Conservation (phyloP, 1,140 invertebrate species). For the Microplitis mediator region DNA sequence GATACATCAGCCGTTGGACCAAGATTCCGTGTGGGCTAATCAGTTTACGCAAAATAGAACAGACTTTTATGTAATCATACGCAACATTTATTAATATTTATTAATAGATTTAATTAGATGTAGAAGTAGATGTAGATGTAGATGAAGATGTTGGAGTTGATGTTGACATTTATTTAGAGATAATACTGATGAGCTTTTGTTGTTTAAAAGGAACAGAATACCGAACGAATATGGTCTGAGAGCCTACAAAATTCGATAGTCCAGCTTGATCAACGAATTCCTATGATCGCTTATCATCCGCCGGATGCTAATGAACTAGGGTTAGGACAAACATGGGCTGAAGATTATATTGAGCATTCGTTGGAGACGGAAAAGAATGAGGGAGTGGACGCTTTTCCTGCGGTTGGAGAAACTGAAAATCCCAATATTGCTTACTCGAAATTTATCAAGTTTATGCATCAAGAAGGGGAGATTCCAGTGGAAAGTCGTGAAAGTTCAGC, state of each 20-base stretch:
- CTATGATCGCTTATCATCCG: neutral
- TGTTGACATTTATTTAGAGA: neutral
- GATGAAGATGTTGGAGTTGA: too few relatives aligned
- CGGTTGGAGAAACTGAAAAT: constrained; percentile 67
- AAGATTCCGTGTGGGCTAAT: constrained; percentile 64
- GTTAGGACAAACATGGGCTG: constrained; percentile 65
- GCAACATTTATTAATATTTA: constrained; percentile 8
- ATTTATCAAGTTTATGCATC: constrained; percentile 87
- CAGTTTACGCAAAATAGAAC: constrained; percentile 65
- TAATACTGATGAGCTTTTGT: neutral
- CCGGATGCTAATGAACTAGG: constrained; percentile 57
- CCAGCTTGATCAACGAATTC: neutral
- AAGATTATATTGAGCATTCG: constrained; percentile 67
- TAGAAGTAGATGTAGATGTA: neutral
- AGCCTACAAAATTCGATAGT: neutral
- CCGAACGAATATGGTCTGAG: constrained; percentile 53
- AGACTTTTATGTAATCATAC: constrained; percentile 63
- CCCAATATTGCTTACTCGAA: constrained; percentile 76
- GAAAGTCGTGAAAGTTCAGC: constrained; percentile 52
- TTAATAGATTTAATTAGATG: neutral
- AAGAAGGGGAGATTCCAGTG: constrained; percentile 70
- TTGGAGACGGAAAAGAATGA: constrained; percentile 46
- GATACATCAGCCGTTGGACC: constrained; percentile 60
- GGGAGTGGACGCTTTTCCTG: constrained; percentile 43
- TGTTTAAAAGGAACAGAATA: constrained; percentile 48